These are phyloP conservation scores for Drosophila affinis DNA, from an alignment of 2,888 invertebrate species.

Conservation along the genomic window DNA sequence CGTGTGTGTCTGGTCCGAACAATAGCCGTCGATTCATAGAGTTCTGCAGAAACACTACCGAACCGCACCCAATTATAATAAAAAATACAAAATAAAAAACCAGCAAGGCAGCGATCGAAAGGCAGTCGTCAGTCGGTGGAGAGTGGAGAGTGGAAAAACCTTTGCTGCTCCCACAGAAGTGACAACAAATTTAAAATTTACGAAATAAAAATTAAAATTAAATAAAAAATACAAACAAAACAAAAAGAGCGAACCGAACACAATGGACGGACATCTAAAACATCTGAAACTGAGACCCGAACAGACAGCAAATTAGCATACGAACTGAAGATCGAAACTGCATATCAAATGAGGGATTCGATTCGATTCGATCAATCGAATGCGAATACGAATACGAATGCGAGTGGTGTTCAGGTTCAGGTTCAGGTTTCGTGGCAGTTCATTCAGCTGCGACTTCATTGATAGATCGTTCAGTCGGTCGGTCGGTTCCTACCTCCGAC, in stretches of 20 bases:
- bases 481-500: constrained; percentile 6
- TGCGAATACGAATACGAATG: not conserved
- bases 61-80: constrained; percentile 75
- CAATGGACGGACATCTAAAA: constrained; percentile 51
- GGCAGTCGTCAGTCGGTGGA: constrained; percentile 16
- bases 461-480: constrained; percentile 59
- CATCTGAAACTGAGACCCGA: constrained; percentile 39
- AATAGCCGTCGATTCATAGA: constrained; percentile 65
- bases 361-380: constrained; percentile 4
- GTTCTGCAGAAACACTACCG: constrained; percentile 52
- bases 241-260: constrained; percentile 27
- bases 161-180: constrained; percentile 73
- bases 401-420: not conserved
- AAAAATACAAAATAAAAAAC: constrained; percentile 47
- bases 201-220: constrained; percentile 79
- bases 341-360: constrained; percentile 64
- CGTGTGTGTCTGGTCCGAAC: constrained; percentile 56
- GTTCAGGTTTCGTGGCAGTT: constrained; percentile 40
- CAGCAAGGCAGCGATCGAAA: not conserved
- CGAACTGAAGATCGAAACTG: constrained; percentile 56
- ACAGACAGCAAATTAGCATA: constrained; percentile 65
- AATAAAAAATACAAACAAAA: constrained; percentile 60
- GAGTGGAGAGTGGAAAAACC: constrained; percentile 67
- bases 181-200: constrained; percentile 78
- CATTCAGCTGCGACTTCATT: constrained; percentile 57